Conservation (phyloP, 92 coral and sea anemone species). For the Epizoanthus scotinus region DNA sequence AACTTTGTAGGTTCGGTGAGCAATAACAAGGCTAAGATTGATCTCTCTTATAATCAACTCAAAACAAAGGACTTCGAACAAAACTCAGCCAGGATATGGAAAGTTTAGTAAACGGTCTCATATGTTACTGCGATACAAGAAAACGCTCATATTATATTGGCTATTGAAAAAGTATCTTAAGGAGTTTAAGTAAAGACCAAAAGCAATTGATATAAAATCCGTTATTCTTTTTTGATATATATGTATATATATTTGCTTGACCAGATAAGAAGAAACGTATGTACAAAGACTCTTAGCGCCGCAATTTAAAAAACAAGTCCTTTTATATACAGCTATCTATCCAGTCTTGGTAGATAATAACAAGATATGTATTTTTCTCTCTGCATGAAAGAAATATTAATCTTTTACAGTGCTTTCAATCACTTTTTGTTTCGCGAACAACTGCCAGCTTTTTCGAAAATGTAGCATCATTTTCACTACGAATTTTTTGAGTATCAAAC, state of each 20-base stretch:
- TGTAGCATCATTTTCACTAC: too few species aligned
- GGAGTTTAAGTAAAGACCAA: too few species aligned
- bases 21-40: slow-evolving; percentile 5
- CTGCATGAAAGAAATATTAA: too few species aligned
- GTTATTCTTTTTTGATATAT: neutral
- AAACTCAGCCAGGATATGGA: neutral
- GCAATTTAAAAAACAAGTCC: slow-evolving; percentile 11
- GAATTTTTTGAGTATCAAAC: too few species aligned
- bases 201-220: too few species aligned
- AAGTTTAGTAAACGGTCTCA: slow-evolving; percentile 19
- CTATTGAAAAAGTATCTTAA: too few species aligned
- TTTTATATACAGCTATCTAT: slow-evolving; percentile 9
- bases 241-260: neutral
- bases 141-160: too few species aligned
- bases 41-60: slow-evolving; percentile 1
- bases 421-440: too few species aligned
- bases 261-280: neutral
- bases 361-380: too few species aligned
- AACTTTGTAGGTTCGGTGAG: slow-evolving; percentile 7
- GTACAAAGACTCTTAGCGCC: neutral
- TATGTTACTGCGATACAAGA: neutral
- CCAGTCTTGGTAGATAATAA: neutral
- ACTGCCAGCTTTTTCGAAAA: too few species aligned
- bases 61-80: neutral
- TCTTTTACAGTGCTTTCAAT: too few species aligned